Conservation (phyloP, 2,113 vertebrate species). For the Cacatua alba region DNA sequence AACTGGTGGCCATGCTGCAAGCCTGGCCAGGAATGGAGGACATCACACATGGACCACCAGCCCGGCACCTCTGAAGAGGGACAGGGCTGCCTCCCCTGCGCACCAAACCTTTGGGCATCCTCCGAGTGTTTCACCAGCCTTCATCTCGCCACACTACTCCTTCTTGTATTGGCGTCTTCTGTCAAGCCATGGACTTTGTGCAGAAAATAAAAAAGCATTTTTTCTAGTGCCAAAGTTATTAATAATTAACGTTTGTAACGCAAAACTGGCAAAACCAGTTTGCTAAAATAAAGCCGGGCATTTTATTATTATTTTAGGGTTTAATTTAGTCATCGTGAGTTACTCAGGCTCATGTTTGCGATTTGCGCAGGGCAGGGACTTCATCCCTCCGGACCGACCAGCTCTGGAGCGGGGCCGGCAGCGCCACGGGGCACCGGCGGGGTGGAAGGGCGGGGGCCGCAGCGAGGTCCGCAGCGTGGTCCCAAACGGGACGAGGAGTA, state of each 20-base stretch:
- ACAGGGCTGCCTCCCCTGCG: not conserved
- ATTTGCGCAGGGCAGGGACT: constrained; percentile 62
- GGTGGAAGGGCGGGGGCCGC: too few species aligned
- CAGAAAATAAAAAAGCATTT: not conserved
- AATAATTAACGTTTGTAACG: constrained; percentile 73
- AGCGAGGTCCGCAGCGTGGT: too few species aligned
- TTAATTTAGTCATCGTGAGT: constrained; percentile 53
- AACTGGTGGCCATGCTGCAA: fast-evolving
- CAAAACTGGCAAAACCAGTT: constrained; percentile 74
- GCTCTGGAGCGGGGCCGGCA: not conserved
- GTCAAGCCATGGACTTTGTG: not conserved
- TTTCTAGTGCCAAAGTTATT: constrained; percentile 62
- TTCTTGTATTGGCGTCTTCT: not conserved
- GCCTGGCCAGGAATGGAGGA: not conserved
- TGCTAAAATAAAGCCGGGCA: constrained; percentile 67
- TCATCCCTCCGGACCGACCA: constrained; percentile 63
- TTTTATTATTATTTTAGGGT: constrained; percentile 29
- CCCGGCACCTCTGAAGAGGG: fast-evolving
- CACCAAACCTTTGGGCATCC: not conserved
- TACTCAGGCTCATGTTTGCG: constrained; percentile 70
- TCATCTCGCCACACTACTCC: not conserved
- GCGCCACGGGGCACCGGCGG: not conserved
- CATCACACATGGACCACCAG: not conserved
- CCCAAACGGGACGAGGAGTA: too few species aligned
- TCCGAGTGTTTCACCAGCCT: not conserved